Conservation (phyloP, 2,113 vertebrate species). For the Rynchops niger region DNA sequence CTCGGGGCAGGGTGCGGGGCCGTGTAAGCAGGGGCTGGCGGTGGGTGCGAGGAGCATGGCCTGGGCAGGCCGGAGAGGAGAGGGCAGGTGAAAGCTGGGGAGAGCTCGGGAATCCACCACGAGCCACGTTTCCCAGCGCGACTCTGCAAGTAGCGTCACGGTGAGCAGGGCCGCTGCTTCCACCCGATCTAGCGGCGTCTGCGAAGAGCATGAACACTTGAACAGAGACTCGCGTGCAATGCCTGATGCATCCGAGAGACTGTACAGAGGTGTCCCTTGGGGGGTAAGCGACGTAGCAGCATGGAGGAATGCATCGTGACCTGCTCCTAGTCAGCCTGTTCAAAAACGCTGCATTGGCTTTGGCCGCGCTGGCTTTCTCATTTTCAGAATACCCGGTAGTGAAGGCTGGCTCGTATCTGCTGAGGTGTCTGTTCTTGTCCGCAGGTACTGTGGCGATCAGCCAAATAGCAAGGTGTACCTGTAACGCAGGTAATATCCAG, state of each 20-base stretch:
- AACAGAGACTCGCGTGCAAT: neutral
- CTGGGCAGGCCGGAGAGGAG: no score
- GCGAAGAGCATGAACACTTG: neutral
- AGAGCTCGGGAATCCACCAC: no score
- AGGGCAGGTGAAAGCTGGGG: neutral
- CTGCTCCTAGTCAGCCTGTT: neutral
- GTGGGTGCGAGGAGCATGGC: neutral
- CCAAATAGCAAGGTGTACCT: neutral
- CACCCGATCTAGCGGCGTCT: neutral
- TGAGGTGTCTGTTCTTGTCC: neutral
- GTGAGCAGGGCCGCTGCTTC: neutral
- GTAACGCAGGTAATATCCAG: neutral
- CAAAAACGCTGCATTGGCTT: neutral
- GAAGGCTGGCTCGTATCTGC: neutral
- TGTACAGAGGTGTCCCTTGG: neutral
- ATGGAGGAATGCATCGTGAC: neutral
- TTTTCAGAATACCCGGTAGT: no score
- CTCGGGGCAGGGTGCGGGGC: neutral
- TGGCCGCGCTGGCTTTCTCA: neutral
- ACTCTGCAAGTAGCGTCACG: neutral
- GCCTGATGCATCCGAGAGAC: no score
- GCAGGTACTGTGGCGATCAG: neutral
- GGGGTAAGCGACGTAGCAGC: neutral
- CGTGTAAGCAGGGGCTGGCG: neutral
- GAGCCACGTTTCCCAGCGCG: neutral